These are phyloP conservation scores for Halictus quadricinctus DNA, from an alignment of 2,888 invertebrate species.

Conservation along the genomic window DNA sequence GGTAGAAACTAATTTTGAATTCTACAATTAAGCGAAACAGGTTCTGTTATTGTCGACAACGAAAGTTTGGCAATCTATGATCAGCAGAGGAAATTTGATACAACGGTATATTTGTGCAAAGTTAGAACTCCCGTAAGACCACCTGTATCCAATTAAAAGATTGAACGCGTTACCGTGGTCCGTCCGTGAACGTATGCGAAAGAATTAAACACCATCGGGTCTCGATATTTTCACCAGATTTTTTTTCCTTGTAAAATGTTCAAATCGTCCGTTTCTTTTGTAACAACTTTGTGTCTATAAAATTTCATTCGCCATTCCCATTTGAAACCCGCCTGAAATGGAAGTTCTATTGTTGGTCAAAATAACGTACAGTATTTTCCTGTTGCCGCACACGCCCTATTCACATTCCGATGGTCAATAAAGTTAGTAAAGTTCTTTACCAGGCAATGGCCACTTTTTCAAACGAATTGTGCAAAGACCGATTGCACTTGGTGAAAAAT, in stretches of 20 bases:
- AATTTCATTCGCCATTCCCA: neutral
- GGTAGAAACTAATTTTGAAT: slow-evolving; percentile 2
- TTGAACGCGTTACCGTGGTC: neutral
- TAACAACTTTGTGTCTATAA: neutral
- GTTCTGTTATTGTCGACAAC: slow-evolving; percentile 6
- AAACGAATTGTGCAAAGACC: neutral
- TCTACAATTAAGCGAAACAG: slow-evolving; percentile 3
- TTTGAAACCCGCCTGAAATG: neutral
- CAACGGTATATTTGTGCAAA: neutral
- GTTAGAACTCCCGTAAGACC: neutral
- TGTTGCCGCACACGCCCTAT: neutral
- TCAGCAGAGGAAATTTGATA: slow-evolving; percentile 7
- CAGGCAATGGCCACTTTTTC: neutral
- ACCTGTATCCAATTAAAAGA: neutral
- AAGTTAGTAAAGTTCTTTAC: neutral
- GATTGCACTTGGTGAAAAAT: neutral
- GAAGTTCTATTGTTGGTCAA: neutral
- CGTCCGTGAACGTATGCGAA: neutral
- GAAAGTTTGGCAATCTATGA: slow-evolving; percentile 5
- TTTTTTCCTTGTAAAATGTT: neutral
- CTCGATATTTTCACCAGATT: neutral
- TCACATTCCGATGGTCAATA: neutral
- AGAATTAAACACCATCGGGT: neutral
- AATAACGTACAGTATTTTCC: neutral
- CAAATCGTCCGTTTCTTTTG: neutral